Percentiles rank a stretch among this genome's conserved stretches.
These are phyloP conservation scores for Punctoribates punctum DNA, from an alignment of 2,888 invertebrate species.

Conservation along the genomic window DNA sequence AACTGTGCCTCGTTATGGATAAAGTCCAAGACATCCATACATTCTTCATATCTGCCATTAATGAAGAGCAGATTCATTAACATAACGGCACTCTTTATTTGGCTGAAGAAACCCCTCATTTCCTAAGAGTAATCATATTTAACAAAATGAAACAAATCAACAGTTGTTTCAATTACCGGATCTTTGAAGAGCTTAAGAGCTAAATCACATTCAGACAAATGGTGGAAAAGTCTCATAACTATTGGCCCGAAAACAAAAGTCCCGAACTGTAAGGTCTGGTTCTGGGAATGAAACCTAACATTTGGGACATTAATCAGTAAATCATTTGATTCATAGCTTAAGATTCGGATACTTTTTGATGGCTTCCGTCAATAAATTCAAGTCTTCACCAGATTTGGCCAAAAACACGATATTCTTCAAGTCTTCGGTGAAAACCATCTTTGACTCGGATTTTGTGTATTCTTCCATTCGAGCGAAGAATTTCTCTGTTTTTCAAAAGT, in stretches of 20 bases:
- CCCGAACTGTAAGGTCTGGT: constrained; percentile 69
- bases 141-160: constrained; percentile 2
- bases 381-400: constrained; percentile 62
- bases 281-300: constrained; percentile 66
- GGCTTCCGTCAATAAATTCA: constrained; percentile 66
- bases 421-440: constrained; percentile 78
- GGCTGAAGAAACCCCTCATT: constrained; percentile 67
- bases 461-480: constrained; percentile 69
- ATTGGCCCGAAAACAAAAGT: constrained; percentile 76
- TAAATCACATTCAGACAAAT: constrained; percentile 64
- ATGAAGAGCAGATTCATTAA: constrained; percentile 68
- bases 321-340: background rate
- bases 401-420: constrained; percentile 74
- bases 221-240: constrained; percentile 71
- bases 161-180: constrained; percentile 53
- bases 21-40: constrained; percentile 63
- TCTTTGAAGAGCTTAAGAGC: constrained; percentile 57
- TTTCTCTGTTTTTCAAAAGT: constrained; percentile 56
- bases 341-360: constrained; percentile 61
- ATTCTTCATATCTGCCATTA: constrained; percentile 65
- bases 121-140: constrained; percentile 54
- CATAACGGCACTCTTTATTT: constrained; percentile 65
- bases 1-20: constrained; percentile 63
- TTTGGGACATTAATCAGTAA: background rate
- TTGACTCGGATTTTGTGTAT: constrained; percentile 58